These are phyloP conservation scores for Ochropacha duplaris DNA, from an alignment of 2,888 invertebrate genomes.

Conservation along the genomic window DNA sequence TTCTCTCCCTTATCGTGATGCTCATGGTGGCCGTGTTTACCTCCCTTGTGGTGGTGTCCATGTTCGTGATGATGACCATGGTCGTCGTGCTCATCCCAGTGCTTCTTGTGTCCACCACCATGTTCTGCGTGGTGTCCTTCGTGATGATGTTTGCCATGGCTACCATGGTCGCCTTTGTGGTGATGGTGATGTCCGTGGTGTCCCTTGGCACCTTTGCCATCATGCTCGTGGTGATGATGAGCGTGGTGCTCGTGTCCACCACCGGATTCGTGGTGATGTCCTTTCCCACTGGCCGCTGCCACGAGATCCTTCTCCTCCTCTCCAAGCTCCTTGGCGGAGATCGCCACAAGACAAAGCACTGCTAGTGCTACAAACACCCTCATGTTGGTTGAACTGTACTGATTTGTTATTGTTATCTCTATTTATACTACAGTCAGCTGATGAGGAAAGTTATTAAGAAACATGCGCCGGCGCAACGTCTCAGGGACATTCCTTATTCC, in stretches of 20 bases:
- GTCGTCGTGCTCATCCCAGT: constrained; percentile 69
- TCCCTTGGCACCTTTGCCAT: constrained; percentile 70
- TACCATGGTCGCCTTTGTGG: constrained; percentile 71
- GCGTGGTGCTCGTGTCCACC: constrained; percentile 74
- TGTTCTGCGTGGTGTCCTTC: constrained; percentile 71
- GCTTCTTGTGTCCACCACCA: constrained; percentile 73
- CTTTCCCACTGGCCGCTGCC: constrained; percentile 67
- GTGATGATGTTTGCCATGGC: constrained; percentile 73
- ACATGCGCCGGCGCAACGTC: constrained; percentile 49
- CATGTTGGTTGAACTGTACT: constrained; percentile 66
- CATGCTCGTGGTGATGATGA: constrained; percentile 73
- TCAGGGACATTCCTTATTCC: constrained; percentile 49
- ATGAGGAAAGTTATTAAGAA: constrained; percentile 72
- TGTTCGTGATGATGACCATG: constrained; percentile 74
- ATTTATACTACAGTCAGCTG: constrained; percentile 67
- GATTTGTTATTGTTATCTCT: constrained; percentile 41
- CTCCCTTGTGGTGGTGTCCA: constrained; percentile 75
- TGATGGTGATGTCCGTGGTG: constrained; percentile 78
- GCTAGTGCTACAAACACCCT: constrained; percentile 65
- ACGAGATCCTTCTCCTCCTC: constrained; percentile 71
- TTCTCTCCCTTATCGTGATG: constrained; percentile 76
- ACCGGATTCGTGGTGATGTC: constrained; percentile 65
- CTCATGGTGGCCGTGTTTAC: constrained; percentile 71
- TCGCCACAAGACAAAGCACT: constrained; percentile 69
- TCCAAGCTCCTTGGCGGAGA: constrained; percentile 59